Conservation (phyloP, 2,113 vertebrate genomes). For the Sorex araneus region DNA sequence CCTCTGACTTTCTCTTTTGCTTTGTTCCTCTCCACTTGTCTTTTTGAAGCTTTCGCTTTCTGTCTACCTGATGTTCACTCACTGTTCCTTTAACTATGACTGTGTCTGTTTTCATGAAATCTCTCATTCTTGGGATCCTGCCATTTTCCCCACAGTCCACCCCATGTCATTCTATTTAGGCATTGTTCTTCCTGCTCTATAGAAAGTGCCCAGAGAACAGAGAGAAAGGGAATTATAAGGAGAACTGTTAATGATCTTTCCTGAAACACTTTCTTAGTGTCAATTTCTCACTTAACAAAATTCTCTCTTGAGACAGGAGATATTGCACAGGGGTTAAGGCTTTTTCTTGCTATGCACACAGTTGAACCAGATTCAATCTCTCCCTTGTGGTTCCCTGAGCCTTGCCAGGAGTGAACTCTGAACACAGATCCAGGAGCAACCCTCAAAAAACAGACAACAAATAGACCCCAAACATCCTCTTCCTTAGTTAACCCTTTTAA, state of each 20-base stretch:
- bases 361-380: too few relatives aligned
- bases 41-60: neutral
- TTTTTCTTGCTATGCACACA: too few relatives aligned
- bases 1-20: neutral
- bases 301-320: too few relatives aligned
- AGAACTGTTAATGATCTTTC: conserved; percentile 47
- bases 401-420: too few relatives aligned
- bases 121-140: neutral
- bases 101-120: neutral
- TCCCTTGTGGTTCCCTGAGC: too few relatives aligned
- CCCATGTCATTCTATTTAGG: neutral
- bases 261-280: conserved; percentile 40
- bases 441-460: too few relatives aligned
- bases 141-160: neutral
- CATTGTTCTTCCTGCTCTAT: neutral
- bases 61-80: conserved; percentile 1
- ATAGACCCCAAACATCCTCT: neutral
- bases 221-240: conserved; percentile 41
- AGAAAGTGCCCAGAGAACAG: conserved; percentile 24
- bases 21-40: neutral
- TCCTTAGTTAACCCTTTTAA: conserved; percentile 62
- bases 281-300: conserved; percentile 44
- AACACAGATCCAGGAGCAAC: too few relatives aligned
- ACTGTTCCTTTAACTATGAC: conserved; percentile 12
- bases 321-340: too few relatives aligned